Percentiles rank a stretch among this genome's conserved stretches.
Conservation (phyloP, 2,113 vertebrate genomes). For the Amazona guildingii region DNA sequence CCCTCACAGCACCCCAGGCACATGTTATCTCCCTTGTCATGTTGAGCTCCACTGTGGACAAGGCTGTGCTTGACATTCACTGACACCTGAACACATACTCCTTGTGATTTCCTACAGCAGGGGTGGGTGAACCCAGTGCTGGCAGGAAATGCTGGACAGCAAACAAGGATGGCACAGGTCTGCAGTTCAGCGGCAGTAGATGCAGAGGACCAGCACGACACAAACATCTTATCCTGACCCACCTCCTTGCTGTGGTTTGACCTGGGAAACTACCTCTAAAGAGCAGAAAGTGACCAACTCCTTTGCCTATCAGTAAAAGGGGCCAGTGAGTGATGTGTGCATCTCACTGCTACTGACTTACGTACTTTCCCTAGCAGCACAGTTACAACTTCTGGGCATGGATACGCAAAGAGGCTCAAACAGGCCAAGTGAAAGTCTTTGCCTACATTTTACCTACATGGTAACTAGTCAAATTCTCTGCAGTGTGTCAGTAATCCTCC, state of each 20-base stretch:
- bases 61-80: neutral
- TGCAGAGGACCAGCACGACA: neutral
- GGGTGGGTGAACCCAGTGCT: neutral
- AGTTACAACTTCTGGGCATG: neutral
- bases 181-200: neutral
- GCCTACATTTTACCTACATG: neutral
- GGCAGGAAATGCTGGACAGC: neutral
- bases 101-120: neutral
- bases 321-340: neutral
- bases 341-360: neutral
- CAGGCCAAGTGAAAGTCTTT: neutral
- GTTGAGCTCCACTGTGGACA: neutral
- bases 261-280: neutral
- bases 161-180: accelerated
- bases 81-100: neutral
- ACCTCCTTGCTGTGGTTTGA: neutral
- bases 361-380: neutral
- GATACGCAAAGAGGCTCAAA: neutral
- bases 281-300: neutral
- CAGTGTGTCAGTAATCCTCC: neutral
- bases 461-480: neutral
- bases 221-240: neutral
- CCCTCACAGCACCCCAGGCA: neutral
- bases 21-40: neutral
- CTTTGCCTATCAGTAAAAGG: neutral